Conservation (phyloP, 2,888 invertebrate species). For the Polyploca ridens region DNA sequence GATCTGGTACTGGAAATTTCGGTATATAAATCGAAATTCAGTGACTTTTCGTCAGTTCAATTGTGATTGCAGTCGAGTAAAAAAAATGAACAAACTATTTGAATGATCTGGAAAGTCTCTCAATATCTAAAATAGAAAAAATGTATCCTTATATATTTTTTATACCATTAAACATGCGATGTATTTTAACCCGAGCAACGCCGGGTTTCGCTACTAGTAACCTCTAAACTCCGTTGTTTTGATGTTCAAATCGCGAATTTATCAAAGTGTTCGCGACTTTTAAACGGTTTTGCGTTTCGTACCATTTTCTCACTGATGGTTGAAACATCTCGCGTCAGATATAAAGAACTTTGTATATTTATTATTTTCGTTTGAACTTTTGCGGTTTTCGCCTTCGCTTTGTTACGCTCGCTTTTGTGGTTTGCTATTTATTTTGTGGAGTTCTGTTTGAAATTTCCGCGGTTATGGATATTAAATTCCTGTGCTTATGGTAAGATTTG, state of each 20-base stretch:
- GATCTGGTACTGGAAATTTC: no score
- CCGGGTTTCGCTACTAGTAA: no score
- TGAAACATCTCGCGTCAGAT: conserved; percentile 1
- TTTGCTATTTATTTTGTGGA: conserved; percentile 17
- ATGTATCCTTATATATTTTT: no score
- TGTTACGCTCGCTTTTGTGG: conserved; percentile 17
- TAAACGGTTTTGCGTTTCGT: neutral
- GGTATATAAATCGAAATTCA: no score
- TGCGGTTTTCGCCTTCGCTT: conserved; percentile 17
- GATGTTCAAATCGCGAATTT: neutral
- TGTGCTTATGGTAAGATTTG: conserved; percentile 8
- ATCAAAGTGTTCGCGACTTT: neutral
- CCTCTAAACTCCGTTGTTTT: neutral
- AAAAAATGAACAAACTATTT: no score
- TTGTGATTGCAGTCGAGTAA: no score
- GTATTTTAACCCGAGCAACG: no score
- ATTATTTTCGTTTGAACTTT: conserved; percentile 12
- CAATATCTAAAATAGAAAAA: no score
- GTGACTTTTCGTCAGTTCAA: no score
- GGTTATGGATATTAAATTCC: conserved; percentile 17
- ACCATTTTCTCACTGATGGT: neutral
- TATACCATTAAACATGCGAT: no score
- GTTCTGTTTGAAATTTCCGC: conserved; percentile 19
- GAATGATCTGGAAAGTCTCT: no score
- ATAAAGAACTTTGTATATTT: conserved; percentile 12